Conservation (phyloP, 2,888 invertebrate species). For the Rotaria magnacalcarata region DNA sequence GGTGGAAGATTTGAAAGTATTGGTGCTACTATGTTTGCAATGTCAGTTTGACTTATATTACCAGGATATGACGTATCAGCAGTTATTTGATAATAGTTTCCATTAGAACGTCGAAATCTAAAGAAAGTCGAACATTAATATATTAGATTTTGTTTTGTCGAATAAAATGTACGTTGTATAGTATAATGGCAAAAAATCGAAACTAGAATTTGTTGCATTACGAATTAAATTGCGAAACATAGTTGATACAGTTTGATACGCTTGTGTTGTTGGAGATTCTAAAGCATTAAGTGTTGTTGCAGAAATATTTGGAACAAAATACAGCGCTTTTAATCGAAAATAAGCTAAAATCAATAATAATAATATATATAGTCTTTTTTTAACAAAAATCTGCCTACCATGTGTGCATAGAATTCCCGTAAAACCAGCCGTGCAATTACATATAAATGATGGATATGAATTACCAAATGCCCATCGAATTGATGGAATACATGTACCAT, state of each 20-base stretch:
- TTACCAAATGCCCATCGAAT: not conserved
- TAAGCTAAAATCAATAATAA: not conserved
- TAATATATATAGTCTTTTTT: not conserved
- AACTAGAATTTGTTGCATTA: conserved; percentile 1
- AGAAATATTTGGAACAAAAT: not conserved
- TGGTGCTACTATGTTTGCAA: not conserved
- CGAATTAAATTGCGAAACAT: not conserved
- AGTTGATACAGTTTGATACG: not conserved
- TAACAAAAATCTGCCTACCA: not conserved
- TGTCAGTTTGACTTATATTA: not conserved
- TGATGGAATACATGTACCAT: conserved; percentile 25
- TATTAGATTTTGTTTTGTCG: not conserved
- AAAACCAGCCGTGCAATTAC: conserved; percentile 72
- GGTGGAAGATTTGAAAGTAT: not conserved
- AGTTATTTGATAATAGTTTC: not conserved
- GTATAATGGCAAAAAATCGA: conserved; percentile 3
- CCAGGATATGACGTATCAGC: not conserved
- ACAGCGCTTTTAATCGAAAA: not conserved
- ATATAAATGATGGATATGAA: conserved; percentile 53
- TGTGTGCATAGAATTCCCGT: conserved; percentile 56
- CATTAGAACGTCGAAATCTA: not conserved
- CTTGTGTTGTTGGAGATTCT: conserved; percentile 20
- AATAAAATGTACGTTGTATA: not conserved
- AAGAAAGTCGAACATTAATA: not conserved
- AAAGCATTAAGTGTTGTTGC: not conserved